Evolutionary conservation across 2,797 vertebrate species (phyloP), one percentile per base, ranked within the genome.

Genomic region (Psittacula echo): DNA sequence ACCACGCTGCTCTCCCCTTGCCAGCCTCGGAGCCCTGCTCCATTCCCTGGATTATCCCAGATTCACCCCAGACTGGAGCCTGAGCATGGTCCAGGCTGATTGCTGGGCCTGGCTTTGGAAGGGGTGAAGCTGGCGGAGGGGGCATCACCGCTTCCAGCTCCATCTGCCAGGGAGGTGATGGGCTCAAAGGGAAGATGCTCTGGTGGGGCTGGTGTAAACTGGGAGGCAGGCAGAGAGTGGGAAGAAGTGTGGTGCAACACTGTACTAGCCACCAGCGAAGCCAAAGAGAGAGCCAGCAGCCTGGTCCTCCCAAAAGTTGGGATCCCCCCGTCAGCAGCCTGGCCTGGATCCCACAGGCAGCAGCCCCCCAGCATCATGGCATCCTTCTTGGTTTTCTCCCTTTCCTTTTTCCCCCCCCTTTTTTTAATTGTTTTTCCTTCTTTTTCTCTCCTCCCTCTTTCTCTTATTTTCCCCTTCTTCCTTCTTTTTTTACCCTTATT

Each of bases 391-490:
- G n/a, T 13, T 39, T 10, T 8, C 7, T 45, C 5, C 2, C 6
- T 30, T 44, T 22, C 3, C 5, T 8, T 37, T 5, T 1, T 0
- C 1, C 12, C 1, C 11, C 2, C 7, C 8, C 8, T 37, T 14
- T 32, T 6, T 13, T 10, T 8, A n/a, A 7, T 7, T 56, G 19
- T 7, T 27, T 23, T 2, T 20, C 11, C 1, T 10, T 8, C 34
- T 34, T 34, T 34, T 34, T 34, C 34, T 34, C 34, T 34, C 34
- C 34, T 34, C 34, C 34, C 34, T 34, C 34, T 34, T 34, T 34
- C 34, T 34, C 34, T 34, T 34, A 34, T 34, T 34, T 34, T 34
- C 34, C 34, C 34, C 34, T 34, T 34, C 34, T 34, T 34, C 34
- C 34, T 34, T 34, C 34, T 34, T 34, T 34, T 34, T 34, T 34